Evolutionary conservation across 92 coral and sea anemone genomes (phyloP).

Genomic region (Bergia sp.): DNA sequence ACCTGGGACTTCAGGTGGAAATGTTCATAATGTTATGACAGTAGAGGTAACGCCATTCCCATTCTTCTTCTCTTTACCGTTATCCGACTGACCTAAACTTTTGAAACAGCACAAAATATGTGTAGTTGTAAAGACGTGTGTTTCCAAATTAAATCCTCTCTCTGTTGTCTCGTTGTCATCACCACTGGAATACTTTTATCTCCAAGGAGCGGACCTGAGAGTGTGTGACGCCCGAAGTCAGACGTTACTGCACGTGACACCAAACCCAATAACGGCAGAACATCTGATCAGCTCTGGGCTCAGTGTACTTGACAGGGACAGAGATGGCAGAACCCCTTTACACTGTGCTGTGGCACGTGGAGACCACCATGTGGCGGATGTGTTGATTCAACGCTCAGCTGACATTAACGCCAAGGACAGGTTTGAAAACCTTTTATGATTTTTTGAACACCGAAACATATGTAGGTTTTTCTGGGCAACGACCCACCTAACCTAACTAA

Average conservation of each 20-base stretch:
- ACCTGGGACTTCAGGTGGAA: too few relatives aligned
- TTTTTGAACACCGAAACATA: neutral
- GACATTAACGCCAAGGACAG: conserved; percentile 31
- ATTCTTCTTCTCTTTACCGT: too few relatives aligned
- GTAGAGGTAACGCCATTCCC: too few relatives aligned
- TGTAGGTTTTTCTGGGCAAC: too few relatives aligned
- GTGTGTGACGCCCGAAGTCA: conserved; percentile 12
- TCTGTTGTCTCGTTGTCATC: neutral
- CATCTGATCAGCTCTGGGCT: conserved; percentile 14
- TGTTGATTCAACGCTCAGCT: conserved; percentile 1
- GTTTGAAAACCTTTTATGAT: neutral
- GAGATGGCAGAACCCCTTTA: conserved; percentile 28
- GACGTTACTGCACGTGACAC: conserved; percentile 20
- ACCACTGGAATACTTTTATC: neutral
- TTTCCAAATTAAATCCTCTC: neutral
- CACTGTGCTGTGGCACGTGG: conserved; percentile 27
- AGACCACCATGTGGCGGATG: conserved; percentile 5
- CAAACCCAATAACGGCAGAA: conserved; percentile 22
- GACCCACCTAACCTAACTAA: too few relatives aligned
- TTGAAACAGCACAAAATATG: neutral
- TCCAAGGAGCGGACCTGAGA: conserved; percentile 30
- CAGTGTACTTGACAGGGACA: conserved; percentile 19
- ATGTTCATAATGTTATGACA: too few relatives aligned
- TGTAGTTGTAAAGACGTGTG: neutral
- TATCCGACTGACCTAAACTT: too few relatives aligned